These are phyloP conservation scores for Zoroaster sp. DNA, from an alignment of 53 echinoderm and acorn worm genomes.

Conservation along the genomic window DNA sequence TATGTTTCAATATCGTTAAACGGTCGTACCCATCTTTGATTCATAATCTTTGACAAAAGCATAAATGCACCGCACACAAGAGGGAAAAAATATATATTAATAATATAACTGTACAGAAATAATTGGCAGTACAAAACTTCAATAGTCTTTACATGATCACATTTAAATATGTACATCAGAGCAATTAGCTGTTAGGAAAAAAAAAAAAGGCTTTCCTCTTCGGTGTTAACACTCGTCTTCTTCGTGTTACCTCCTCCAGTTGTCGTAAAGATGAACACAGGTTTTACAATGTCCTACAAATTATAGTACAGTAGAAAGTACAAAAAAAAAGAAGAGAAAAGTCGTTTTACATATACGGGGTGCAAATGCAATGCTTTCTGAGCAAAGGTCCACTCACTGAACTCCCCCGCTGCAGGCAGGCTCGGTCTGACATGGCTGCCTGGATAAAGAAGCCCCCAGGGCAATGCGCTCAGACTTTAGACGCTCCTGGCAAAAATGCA, in stretches of 20 bases:
- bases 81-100: conserved; percentile 39
- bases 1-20: background rate
- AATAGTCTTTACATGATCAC: conserved; percentile 29
- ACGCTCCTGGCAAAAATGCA: too few species aligned
- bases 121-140: conserved; percentile 54
- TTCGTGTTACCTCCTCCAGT: background rate
- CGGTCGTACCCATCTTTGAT: background rate
- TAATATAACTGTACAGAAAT: conserved; percentile 31
- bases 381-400: background rate
- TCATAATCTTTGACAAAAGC: background rate
- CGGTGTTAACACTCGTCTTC: background rate
- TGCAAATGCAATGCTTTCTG: background rate
- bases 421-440: background rate
- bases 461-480: background rate
- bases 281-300: background rate
- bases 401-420: background rate
- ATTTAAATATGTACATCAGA: conserved; percentile 45
- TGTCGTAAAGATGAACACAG: background rate
- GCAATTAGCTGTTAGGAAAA: background rate
- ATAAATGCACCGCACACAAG: conserved; percentile 47
- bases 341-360: background rate
- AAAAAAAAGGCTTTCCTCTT: conserved; percentile 7
- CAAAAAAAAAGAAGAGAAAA: background rate
- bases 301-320: background rate
- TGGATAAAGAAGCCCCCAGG: background rate